A percentile compares a stretch with the other conserved stretches of the same genome.
These are phyloP conservation scores for Drosophila takahashii DNA, from an alignment of 1,140 invertebrate genomes.

Conservation along the genomic window DNA sequence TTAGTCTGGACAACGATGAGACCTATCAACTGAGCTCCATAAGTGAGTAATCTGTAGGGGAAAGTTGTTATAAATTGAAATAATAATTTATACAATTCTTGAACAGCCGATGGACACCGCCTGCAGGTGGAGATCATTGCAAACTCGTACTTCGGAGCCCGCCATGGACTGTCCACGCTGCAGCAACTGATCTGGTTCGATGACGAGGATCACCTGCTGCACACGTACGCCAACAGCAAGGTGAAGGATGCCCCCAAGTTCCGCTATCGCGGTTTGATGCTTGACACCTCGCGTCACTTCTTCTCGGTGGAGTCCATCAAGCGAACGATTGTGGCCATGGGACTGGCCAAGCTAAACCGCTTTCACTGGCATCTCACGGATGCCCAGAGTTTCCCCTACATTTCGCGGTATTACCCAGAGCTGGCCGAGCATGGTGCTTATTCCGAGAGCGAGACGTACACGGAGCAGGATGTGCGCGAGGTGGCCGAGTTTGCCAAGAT, in stretches of 20 bases:
- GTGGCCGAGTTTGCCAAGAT: constrained; percentile 88
- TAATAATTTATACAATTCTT: neutral
- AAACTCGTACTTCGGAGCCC: constrained; percentile 90
- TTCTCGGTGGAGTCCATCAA: constrained; percentile 89
- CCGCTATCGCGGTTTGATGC: constrained; percentile 89
- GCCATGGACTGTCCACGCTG: constrained; percentile 92
- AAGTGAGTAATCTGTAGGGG: constrained; percentile 67
- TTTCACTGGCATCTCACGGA: constrained; percentile 95
- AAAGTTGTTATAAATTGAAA: neutral
- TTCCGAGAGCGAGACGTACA: constrained; percentile 89
- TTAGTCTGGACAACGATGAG: constrained; percentile 90
- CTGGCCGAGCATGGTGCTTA: constrained; percentile 92
- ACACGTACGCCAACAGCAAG: constrained; percentile 87
- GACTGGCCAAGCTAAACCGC: constrained; percentile 92
- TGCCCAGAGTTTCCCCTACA: constrained; percentile 92
- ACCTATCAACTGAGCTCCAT: constrained; percentile 88
- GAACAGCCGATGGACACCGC: constrained; percentile 83
- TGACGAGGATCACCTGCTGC: constrained; percentile 87
- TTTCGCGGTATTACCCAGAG: constrained; percentile 89
- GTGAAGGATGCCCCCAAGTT: constrained; percentile 87
- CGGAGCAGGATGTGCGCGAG: constrained; percentile 87
- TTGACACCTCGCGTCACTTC: constrained; percentile 92
- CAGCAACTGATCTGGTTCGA: constrained; percentile 92
- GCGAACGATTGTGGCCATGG: constrained; percentile 91
- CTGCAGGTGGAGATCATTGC: constrained; percentile 88